Conservation (phyloP, 2,113 vertebrate species). For the Neogobius melanostomus region DNA sequence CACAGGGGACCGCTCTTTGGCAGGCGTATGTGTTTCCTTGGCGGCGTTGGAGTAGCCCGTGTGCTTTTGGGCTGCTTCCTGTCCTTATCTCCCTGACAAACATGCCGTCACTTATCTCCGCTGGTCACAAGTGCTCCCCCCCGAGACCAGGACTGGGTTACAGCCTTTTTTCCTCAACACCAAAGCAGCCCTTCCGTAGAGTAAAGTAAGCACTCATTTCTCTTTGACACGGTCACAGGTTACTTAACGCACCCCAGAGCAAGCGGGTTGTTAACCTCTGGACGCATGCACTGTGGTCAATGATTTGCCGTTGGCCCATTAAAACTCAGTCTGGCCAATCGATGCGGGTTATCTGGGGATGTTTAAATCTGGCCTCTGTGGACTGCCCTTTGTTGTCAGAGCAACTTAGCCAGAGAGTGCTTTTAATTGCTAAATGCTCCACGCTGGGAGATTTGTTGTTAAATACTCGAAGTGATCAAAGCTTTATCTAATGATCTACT, state of each 20-base stretch:
- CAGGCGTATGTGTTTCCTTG: not conserved
- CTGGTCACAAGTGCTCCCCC: conserved; percentile 26
- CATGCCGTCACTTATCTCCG: conserved; percentile 18
- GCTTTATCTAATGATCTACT: too few species aligned
- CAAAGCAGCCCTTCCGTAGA: conserved; percentile 9
- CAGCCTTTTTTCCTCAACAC: conserved; percentile 14
- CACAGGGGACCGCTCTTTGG: conserved; percentile 23
- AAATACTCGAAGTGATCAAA: too few species aligned
- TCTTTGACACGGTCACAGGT: conserved; percentile 40
- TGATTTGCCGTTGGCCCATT: conserved; percentile 37
- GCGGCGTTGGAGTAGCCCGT: conserved; percentile 6
- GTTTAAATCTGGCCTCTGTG: conserved; percentile 11
- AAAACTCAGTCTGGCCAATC: conserved; percentile 6
- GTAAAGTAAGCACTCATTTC: not conserved
- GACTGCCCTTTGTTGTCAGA: not conserved
- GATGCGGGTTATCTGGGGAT: conserved; percentile 16
- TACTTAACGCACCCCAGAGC: conserved; percentile 25
- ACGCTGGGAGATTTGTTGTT: too few species aligned
- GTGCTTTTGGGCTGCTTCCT: conserved; percentile 5
- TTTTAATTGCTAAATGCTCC: too few species aligned
- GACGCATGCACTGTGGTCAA: conserved; percentile 51
- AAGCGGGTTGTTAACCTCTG: conserved; percentile 49
- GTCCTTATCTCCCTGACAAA: conserved; percentile 35
- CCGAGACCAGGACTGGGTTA: conserved; percentile 18
- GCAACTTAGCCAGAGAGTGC: not conserved